These are phyloP conservation scores for Coptodon rendalli DNA, from an alignment of 2,113 vertebrate species.

Conservation along the genomic window DNA sequence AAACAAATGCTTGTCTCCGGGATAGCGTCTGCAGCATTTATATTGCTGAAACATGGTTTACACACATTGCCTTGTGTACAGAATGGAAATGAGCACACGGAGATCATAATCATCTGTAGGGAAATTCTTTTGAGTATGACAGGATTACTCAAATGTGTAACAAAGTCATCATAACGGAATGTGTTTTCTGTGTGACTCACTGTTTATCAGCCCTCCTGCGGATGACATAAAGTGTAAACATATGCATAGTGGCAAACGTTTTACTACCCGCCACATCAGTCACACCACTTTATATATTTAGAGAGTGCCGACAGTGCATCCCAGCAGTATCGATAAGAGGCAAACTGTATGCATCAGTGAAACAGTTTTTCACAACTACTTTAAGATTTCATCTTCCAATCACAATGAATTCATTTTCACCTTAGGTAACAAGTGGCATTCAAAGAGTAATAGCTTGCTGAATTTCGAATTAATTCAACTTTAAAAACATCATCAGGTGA, in stretches of 20 bases:
- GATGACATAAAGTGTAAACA: background rate
- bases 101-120: background rate
- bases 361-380: background rate
- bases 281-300: background rate
- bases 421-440: background rate
- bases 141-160: background rate
- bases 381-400: background rate
- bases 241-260: background rate
- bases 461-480: background rate
- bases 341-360: background rate
- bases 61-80: background rate
- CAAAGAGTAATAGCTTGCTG: background rate
- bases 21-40: background rate
- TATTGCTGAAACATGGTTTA: background rate
- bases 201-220: background rate
- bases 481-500: background rate
- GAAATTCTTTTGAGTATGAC: background rate
- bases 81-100: background rate
- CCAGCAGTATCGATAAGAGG: background rate
- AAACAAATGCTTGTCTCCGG: background rate
- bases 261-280: background rate
- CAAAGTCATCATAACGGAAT: background rate
- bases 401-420: background rate
- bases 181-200: background rate
- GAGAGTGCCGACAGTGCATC: background rate